These are phyloP conservation scores for Conistra vaccinii DNA, from an alignment of 2,888 invertebrate species.

Conservation along the genomic window DNA sequence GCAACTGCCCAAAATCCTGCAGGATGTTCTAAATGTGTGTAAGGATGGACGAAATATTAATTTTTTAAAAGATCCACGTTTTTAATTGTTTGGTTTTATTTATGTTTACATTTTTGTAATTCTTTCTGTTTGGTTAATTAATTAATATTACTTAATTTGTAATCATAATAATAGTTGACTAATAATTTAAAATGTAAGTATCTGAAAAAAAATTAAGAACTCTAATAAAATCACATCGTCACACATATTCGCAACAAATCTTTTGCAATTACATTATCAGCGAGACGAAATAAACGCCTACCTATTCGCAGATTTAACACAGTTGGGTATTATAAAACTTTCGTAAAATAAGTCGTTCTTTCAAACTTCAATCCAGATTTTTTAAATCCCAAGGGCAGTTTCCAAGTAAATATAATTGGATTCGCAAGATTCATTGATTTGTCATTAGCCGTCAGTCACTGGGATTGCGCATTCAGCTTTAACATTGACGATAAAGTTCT, in stretches of 20 bases:
- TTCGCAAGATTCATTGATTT: conserved; percentile 63
- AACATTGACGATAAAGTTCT: conserved; percentile 83
- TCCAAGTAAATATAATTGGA: conserved; percentile 53
- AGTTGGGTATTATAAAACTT: conserved; percentile 18
- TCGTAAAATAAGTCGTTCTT: conserved; percentile 56
- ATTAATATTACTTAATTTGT: neutral
- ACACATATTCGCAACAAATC: neutral
- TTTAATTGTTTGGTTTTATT: too few species aligned
- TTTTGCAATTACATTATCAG: conserved; percentile 8
- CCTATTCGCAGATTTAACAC: conserved; percentile 18
- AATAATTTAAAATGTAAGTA: neutral
- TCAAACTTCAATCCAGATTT: conserved; percentile 51
- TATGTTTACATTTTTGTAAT: neutral
- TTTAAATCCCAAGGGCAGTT: conserved; percentile 47
- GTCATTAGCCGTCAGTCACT: conserved; percentile 67
- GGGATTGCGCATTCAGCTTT: conserved; percentile 69
- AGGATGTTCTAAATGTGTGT: neutral
- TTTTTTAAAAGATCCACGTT: neutral
- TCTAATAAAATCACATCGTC: neutral
- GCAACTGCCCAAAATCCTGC: neutral
- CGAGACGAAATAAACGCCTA: conserved; percentile 11
- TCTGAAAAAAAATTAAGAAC: too few species aligned
- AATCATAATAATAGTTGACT: neutral
- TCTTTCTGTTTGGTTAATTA: neutral
- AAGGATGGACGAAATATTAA: neutral